phyloP scores from a whole-genome alignment of 2,888 invertebrate genomes.

The Dryadula phaetusa region DNA sequence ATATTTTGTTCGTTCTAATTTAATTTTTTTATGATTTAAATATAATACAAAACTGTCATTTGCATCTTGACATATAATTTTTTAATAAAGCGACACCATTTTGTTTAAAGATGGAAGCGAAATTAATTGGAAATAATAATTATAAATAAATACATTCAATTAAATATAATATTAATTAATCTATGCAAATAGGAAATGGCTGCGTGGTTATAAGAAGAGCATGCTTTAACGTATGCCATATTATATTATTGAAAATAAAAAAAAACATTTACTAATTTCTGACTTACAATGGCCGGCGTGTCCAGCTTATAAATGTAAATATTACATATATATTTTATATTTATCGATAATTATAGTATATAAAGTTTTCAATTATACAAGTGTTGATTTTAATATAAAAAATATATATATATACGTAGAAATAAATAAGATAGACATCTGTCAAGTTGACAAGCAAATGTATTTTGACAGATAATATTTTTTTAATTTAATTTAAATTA shows the following conservation, averaged over 20 bases:
- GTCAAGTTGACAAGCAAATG: no score
- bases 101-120: not conserved
- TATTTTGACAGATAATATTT: no score
- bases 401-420: no score
- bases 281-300: slow-evolving; percentile 25
- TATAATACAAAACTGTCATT: not conserved
- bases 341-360: not conserved
- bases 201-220: slow-evolving; percentile 11
- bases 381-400: no score
- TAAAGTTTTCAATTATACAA: no score
- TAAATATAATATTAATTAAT: not conserved
- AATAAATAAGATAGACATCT: no score
- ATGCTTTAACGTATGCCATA: slow-evolving; percentile 13
- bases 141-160: not conserved
- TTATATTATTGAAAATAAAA: not conserved
- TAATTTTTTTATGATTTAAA: not conserved
- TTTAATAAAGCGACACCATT: slow-evolving; percentile 4
- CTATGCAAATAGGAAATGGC: not conserved
- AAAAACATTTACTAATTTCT: slow-evolving; percentile 19
- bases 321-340: slow-evolving; percentile 24
- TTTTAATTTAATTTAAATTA: no score
- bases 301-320: slow-evolving; percentile 19
- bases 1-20: not conserved
- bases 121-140: not conserved
- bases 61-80: not conserved